Conservation (phyloP, 2,888 invertebrate species). For the Drosophila anceps region DNA sequence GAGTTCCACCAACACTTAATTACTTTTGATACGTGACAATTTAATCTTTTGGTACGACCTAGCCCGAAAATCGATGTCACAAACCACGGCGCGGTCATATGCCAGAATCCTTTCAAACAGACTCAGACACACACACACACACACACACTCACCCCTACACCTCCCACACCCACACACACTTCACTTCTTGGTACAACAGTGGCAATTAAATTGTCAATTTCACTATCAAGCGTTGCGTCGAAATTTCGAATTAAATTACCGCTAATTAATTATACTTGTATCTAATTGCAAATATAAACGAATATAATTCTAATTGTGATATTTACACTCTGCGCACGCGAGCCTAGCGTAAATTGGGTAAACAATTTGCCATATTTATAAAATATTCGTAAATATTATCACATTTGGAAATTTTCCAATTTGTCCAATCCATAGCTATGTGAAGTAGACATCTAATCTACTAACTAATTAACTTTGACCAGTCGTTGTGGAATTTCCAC, state of each 20-base stretch:
- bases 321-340: background rate
- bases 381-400: background rate
- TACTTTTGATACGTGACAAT: constrained; percentile 72
- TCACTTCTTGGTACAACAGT: constrained; percentile 11
- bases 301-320: constrained; percentile 2
- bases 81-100: constrained; percentile 30
- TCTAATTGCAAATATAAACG: constrained; percentile 5
- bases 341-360: background rate
- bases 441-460: background rate
- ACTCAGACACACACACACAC: background rate
- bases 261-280: constrained; percentile 19
- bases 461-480: constrained; percentile 9
- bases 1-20: constrained; percentile 58
- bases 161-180: constrained; percentile 6
- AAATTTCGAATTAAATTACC: constrained; percentile 10
- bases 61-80: constrained; percentile 47
- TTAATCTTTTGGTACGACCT: constrained; percentile 56
- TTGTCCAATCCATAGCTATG: background rate
- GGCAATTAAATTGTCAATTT: constrained; percentile 22
- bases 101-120: constrained; percentile 2
- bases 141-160: background rate
- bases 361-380: background rate
- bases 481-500: background rate
- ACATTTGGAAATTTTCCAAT: background rate
- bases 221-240: constrained; percentile 1